These are phyloP conservation scores for Gryon sp. DNA, from an alignment of 1,140 invertebrate species.

Conservation along the genomic window DNA sequence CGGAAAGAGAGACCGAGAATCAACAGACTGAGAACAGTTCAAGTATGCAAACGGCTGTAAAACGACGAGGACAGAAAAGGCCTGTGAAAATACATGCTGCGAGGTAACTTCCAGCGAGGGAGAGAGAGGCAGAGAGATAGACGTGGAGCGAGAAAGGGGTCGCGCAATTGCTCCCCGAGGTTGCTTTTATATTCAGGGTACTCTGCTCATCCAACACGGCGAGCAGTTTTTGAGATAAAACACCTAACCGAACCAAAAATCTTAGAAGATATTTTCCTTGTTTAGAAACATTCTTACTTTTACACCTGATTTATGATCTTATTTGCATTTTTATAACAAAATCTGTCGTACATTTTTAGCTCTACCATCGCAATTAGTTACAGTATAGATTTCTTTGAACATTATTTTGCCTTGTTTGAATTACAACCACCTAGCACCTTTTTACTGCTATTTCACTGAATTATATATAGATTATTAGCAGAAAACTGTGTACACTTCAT, in stretches of 20 bases:
- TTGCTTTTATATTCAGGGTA: slow-evolving; percentile 58
- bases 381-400: too few species aligned
- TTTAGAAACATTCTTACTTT: background rate
- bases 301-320: background rate
- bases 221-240: slow-evolving; percentile 23
- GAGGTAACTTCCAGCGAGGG: too few species aligned
- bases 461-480: too few species aligned
- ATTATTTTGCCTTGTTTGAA: too few species aligned
- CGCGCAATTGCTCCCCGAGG: slow-evolving; percentile 52
- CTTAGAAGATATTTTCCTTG: background rate
- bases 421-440: too few species aligned
- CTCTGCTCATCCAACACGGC: slow-evolving; percentile 42
- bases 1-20: slow-evolving; percentile 45
- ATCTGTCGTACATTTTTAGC: too few species aligned
- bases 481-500: too few species aligned
- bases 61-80: slow-evolving; percentile 35
- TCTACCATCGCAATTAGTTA: too few species aligned
- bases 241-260: slow-evolving; percentile 11
- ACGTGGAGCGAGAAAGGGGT: slow-evolving; percentile 25
- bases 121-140: too few species aligned
- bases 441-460: too few species aligned
- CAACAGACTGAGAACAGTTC: slow-evolving; percentile 43
- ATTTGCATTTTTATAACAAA: background rate
- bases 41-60: slow-evolving; percentile 47
- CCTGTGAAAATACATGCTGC: slow-evolving; percentile 12